phyloP scores from a whole-genome alignment of 2,797 vertebrate genomes.

The Lepilemur ruficaudatus region DNA sequence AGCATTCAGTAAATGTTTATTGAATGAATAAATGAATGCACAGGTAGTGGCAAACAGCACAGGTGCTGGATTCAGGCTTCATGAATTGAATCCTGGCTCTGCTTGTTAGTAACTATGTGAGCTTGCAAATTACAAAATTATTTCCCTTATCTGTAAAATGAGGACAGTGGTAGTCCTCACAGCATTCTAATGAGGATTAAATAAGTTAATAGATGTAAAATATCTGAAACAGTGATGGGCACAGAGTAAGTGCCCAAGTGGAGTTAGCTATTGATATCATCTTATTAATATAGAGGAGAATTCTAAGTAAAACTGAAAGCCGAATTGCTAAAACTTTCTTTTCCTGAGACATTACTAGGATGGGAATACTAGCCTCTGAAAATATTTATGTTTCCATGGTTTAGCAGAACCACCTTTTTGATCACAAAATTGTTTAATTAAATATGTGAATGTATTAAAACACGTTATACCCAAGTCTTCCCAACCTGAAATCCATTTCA shows the following conservation, averaged over 20 bases:
- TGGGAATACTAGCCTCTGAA: not conserved
- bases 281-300: not conserved
- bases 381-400: not conserved
- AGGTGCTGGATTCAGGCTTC: not conserved
- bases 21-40: not conserved
- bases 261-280: not conserved
- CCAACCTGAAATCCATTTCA: not conserved
- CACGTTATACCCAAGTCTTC: not conserved
- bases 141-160: not conserved
- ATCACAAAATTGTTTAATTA: not conserved
- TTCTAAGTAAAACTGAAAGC: not conserved
- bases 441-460: not conserved
- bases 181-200: not conserved
- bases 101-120: not conserved
- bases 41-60: not conserved
- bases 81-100: not conserved
- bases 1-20: not conserved
- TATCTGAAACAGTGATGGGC: not conserved
- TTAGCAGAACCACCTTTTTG: not conserved
- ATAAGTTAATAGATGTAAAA: not conserved
- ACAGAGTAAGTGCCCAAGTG: fast-evolving
- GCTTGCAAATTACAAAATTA: not conserved
- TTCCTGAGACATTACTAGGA: not conserved
- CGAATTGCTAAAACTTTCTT: not conserved
- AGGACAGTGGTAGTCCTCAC: not conserved